Conservation (phyloP, 2,113 vertebrate genomes). For the rabbit (Oryctolagus cuniculus) region DNA sequence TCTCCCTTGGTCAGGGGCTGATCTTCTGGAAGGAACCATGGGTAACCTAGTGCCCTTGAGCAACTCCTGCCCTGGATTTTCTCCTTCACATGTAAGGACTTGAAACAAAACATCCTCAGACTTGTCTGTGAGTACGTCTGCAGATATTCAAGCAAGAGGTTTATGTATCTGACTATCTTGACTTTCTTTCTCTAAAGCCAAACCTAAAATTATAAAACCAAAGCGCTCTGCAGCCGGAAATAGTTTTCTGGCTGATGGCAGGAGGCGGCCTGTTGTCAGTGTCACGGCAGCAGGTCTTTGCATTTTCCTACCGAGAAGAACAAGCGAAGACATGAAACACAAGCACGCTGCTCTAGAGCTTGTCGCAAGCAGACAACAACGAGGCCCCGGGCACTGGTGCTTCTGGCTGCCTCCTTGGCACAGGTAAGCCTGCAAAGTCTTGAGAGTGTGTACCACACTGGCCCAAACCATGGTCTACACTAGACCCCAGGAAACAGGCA, state of each 20-base stretch:
- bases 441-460: background rate
- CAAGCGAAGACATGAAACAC: slow-evolving; percentile 1
- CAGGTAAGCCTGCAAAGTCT: background rate
- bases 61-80: slow-evolving; percentile 38
- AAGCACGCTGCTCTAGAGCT: background rate
- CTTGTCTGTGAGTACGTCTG: slow-evolving; percentile 33
- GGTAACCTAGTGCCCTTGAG: slow-evolving; percentile 44
- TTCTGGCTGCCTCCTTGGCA: background rate
- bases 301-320: slow-evolving; percentile 50
- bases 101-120: slow-evolving; percentile 8
- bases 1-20: slow-evolving; percentile 50
- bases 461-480: background rate
- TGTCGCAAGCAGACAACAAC: background rate
- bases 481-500: background rate
- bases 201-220: slow-evolving; percentile 46
- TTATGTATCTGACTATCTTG: background rate
- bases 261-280: background rate
- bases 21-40: slow-evolving; percentile 53
- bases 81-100: slow-evolving; percentile 29
- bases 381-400: background rate
- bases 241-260: background rate
- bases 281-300: slow-evolving; percentile 26
- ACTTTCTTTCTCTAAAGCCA: slow-evolving; percentile 7
- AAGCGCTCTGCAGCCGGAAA: background rate
- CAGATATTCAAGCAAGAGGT: slow-evolving; percentile 7